These are phyloP conservation scores for Leptatherina wallacei DNA, from an alignment of 2,797 vertebrate species.

Conservation along the genomic window DNA sequence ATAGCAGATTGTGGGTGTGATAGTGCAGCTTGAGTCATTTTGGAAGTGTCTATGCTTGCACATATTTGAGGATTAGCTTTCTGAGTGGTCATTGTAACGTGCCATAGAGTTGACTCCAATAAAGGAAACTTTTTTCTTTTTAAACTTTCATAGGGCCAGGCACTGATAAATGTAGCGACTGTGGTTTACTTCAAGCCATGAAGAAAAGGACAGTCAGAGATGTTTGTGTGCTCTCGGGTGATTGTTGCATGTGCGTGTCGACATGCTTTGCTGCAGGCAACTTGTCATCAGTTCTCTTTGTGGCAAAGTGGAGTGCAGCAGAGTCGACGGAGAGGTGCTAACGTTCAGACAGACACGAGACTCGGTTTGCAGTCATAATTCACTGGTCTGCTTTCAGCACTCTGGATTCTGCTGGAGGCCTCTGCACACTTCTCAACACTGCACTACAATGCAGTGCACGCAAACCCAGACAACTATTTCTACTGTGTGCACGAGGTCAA, in stretches of 20 bases:
- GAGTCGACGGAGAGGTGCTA: slow-evolving; percentile 54
- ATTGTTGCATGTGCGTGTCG: slow-evolving; percentile 46
- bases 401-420: slow-evolving; percentile 58
- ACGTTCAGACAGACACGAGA: slow-evolving; percentile 57
- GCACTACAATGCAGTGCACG: slow-evolving; percentile 8
- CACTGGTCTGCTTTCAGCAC: slow-evolving; percentile 69
- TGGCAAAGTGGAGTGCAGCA: slow-evolving; percentile 44
- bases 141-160: neutral
- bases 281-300: slow-evolving; percentile 66
- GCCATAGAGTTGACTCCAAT: neutral
- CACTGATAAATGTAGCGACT: neutral
- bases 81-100: neutral
- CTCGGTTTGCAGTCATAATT: slow-evolving; percentile 67
- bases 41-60: neutral
- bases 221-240: slow-evolving; percentile 30
- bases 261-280: slow-evolving; percentile 63
- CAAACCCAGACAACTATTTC: slow-evolving; percentile 10
- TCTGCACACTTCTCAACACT: slow-evolving; percentile 39
- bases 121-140: neutral
- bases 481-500: slow-evolving; percentile 12
- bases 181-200: neutral
- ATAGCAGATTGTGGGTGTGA: neutral
- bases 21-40: neutral
- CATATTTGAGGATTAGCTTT: neutral
- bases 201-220: slow-evolving; percentile 28